These are phyloP conservation scores for Apogon talboti DNA, from an alignment of 2,797 vertebrate genomes.

Conservation along the genomic window DNA sequence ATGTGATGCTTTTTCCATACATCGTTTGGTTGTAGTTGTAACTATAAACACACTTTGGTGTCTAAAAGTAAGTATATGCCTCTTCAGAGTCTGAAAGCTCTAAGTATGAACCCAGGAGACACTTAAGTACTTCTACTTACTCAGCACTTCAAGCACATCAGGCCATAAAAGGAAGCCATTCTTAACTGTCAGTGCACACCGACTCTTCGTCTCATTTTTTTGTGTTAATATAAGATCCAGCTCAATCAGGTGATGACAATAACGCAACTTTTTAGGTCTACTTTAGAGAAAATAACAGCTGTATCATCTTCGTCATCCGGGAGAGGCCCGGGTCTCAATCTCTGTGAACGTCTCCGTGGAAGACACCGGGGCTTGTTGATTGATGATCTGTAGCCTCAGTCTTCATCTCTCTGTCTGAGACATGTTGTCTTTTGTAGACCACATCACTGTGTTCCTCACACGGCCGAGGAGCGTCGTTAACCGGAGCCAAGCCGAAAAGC, in stretches of 20 bases:
- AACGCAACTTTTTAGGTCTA: background rate
- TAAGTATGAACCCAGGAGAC: slow-evolving; percentile 2
- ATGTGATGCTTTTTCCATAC: too few relatives aligned
- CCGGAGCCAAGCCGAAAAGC: slow-evolving; percentile 29
- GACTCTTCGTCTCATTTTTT: background rate
- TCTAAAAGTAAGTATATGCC: slow-evolving; percentile 6
- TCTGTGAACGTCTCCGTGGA: slow-evolving; percentile 37
- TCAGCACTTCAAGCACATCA: slow-evolving; percentile 42
- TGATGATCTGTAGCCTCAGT: slow-evolving; percentile 62
- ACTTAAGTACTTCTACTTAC: slow-evolving; percentile 42
- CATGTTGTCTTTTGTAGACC: slow-evolving; percentile 26
- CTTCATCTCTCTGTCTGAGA: slow-evolving; percentile 65
- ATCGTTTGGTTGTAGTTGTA: too few relatives aligned
- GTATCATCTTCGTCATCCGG: slow-evolving; percentile 52
- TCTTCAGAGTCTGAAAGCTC: slow-evolving; percentile 13
- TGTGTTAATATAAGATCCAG: slow-evolving; percentile 22
- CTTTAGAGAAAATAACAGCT: slow-evolving; percentile 33
- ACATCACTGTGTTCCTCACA: slow-evolving; percentile 45
- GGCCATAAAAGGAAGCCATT: slow-evolving; percentile 9
- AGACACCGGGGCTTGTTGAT: slow-evolving; percentile 58
- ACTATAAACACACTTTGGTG: slow-evolving; percentile 10
- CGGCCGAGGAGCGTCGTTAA: slow-evolving; percentile 41
- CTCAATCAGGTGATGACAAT: slow-evolving; percentile 1
- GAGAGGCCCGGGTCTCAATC: slow-evolving; percentile 34
- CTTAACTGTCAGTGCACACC: slow-evolving; percentile 3